Evolutionary conservation across 2,113 vertebrate species (phyloP).

Genomic region (Odontesthes bonariensis): DNA sequence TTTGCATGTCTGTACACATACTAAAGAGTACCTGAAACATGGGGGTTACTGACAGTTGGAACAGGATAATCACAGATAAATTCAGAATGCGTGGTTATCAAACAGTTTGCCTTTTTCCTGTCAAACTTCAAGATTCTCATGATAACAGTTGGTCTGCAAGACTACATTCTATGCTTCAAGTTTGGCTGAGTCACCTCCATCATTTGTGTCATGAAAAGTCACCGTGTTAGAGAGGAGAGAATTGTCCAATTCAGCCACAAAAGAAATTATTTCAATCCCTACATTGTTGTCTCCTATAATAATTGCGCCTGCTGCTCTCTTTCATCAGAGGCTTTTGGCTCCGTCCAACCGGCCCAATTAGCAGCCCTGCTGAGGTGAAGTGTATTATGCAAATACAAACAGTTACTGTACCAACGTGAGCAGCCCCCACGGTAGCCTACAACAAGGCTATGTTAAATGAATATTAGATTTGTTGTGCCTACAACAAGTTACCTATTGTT

Average conservation of each 20-base stretch:
- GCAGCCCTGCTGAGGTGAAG: constrained; percentile 57
- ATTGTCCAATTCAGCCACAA: constrained; percentile 41
- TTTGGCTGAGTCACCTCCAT: neutral
- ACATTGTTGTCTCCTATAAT: constrained; percentile 67
- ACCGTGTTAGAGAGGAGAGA: constrained; percentile 22
- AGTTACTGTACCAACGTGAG: constrained; percentile 73
- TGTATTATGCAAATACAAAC: constrained; percentile 77
- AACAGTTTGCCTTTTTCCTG: neutral
- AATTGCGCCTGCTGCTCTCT: constrained; percentile 58
- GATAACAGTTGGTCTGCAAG: neutral
- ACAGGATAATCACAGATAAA: neutral
- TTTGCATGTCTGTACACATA: constrained; percentile 34
- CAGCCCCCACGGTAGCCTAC: constrained; percentile 51
- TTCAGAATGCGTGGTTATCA: neutral
- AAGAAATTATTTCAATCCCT: constrained; percentile 78
- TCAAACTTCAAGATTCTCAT: neutral
- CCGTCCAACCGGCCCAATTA: constrained; percentile 73
- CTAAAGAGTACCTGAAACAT: neutral
- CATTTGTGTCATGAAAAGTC: constrained; percentile 43
- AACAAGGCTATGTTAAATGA: constrained; percentile 72
- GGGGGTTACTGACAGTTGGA: constrained; percentile 19
- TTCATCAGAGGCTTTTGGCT: constrained; percentile 61
- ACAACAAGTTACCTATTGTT: constrained; percentile 84
- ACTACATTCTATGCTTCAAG: neutral
- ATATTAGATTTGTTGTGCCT: constrained; percentile 78